Evolutionary conservation across 2,113 vertebrate genomes (phyloP).

Genomic region (human (Homo sapiens)): GRCh38 chr14:51425501-51426000

Average conservation of each 20-base stretch:
- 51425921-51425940: neutral
- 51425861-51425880: neutral
- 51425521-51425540: neutral
- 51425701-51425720: neutral
- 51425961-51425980: neutral
- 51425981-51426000: neutral
- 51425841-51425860: neutral
- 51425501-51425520: neutral
- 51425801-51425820: neutral
- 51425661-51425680: neutral
- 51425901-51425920: neutral
- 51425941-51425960: neutral
- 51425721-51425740: neutral
- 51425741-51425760: neutral
- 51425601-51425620: neutral
- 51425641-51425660: neutral
- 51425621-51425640: neutral
- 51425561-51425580: rapidly evolving
- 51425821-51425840: neutral
- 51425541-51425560: neutral
- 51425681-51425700: neutral
- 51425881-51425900: neutral
- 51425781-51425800: neutral
- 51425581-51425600: neutral
- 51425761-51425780: neutral